Conservation (phyloP, 2,113 vertebrate species). For the Indri indri region DNA sequence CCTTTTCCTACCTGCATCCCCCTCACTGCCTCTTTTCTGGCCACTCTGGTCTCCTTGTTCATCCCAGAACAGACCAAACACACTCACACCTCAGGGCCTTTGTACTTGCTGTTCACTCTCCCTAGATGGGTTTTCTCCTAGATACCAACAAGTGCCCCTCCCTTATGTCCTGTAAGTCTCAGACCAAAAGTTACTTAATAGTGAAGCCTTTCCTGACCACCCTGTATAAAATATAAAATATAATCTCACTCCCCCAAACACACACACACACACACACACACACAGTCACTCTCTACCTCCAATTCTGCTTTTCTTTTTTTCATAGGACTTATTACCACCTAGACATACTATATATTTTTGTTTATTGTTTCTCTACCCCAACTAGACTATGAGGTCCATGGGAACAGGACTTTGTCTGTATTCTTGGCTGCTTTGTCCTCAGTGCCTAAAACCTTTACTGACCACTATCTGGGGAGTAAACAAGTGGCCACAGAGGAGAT, state of each 20-base stretch:
- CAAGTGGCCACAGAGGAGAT: neutral
- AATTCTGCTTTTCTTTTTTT: constrained; percentile 12
- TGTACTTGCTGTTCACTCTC: neutral
- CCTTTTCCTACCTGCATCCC: neutral
- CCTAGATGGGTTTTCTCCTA: neutral
- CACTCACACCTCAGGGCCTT: neutral
- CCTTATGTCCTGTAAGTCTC: neutral
- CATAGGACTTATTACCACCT: neutral
- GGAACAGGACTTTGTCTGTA: neutral
- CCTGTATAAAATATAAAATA: neutral
- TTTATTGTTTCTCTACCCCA: neutral
- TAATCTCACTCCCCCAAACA: neutral
- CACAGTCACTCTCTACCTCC: neutral
- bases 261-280: neutral
- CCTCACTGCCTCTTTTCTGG: neutral
- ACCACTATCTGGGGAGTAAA: neutral
- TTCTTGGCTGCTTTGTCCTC: neutral
- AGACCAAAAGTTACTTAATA: neutral
- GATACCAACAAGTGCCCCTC: neutral
- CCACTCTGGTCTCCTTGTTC: neutral
- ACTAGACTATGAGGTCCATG: neutral
- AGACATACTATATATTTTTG: neutral
- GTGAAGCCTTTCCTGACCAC: neutral
- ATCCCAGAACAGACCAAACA: neutral
- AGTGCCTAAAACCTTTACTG: neutral